phyloP scores from a whole-genome alignment of 2,797 vertebrate species.

The Buceros bicornis region DNA sequence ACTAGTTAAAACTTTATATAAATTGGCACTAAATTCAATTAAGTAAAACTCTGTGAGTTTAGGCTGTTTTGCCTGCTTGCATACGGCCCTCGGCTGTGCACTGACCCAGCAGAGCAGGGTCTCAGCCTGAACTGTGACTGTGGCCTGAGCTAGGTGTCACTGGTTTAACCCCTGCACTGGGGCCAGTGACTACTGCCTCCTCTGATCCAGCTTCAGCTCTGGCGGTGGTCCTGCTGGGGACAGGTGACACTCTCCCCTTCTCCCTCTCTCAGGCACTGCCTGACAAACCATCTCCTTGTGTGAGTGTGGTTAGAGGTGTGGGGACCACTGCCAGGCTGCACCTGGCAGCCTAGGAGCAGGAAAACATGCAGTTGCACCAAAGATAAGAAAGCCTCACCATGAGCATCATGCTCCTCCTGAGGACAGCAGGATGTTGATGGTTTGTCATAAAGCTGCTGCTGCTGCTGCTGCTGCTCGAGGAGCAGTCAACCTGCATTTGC shows the following conservation, averaged over 20 bases:
- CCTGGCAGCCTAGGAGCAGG: neutral
- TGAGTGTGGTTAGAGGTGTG: fast-evolving
- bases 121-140: fast-evolving
- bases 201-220: neutral
- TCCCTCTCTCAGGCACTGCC: neutral
- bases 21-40: neutral
- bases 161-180: neutral
- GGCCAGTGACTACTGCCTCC: neutral
- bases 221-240: fast-evolving
- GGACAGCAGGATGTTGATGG: neutral
- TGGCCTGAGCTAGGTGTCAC: neutral
- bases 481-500: neutral
- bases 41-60: neutral
- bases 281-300: neutral
- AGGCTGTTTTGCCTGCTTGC: neutral
- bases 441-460: neutral
- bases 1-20: neutral
- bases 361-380: neutral
- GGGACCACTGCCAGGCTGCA: neutral
- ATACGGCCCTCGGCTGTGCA: fast-evolving
- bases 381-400: neutral
- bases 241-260: neutral
- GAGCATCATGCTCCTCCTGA: fast-evolving
- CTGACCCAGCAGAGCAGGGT: fast-evolving
- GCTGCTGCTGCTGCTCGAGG: neutral